phyloP scores from a whole-genome alignment of 2,113 vertebrate species.

The Connochaetes taurinus region DNA sequence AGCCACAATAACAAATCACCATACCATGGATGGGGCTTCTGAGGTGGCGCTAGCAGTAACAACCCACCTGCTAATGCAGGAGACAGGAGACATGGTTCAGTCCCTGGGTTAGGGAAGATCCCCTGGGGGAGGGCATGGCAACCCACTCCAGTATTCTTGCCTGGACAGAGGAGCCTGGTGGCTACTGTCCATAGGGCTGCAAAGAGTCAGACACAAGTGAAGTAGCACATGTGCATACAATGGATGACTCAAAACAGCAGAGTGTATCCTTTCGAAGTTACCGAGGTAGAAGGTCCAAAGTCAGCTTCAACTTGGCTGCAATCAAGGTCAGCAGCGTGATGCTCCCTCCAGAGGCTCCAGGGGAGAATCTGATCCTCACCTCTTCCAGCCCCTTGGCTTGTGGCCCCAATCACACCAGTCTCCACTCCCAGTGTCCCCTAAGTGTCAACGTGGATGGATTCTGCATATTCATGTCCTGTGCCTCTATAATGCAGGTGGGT shows the following conservation, averaged over 20 bases:
- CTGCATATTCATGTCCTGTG: background rate
- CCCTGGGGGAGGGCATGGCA: background rate
- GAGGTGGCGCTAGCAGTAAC: too few species aligned
- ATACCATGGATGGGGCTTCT: too few species aligned
- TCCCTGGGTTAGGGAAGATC: background rate
- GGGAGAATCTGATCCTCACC: background rate
- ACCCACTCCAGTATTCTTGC: background rate
- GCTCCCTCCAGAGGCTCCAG: too few species aligned
- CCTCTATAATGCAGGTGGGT: background rate
- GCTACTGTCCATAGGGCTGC: rapidly evolving
- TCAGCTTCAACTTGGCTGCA: background rate
- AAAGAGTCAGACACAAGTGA: background rate
- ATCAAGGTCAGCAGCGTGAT: rapidly evolving
- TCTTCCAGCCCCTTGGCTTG: too few species aligned
- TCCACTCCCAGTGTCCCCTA: rapidly evolving
- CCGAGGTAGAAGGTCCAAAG: background rate
- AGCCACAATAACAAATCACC: too few species aligned
- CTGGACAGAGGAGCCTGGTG: background rate
- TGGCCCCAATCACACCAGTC: rapidly evolving
- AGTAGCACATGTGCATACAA: background rate
- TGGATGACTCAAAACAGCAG: background rate
- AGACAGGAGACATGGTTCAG: background rate
- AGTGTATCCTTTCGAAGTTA: background rate
- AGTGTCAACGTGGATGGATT: background rate
- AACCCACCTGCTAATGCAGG: background rate